Percentiles rank a stretch among this genome's conserved stretches.
Evolutionary conservation across 2,888 invertebrate genomes (phyloP).

Genomic region (Stenichneumon culpator): DNA sequence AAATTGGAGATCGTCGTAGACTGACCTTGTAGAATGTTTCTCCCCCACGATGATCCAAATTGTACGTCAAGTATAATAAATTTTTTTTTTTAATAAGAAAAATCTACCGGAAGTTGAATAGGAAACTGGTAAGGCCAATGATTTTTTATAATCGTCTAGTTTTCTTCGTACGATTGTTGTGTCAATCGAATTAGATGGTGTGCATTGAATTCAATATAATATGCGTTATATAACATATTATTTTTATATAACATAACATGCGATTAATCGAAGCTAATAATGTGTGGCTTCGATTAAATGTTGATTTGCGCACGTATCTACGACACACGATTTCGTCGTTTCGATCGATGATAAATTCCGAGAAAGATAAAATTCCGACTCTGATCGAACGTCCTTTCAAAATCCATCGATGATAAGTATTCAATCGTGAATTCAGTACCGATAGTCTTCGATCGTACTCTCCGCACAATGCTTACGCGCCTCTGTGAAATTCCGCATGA

Average conservation of each 20-base stretch:
- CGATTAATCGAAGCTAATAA: too few species aligned
- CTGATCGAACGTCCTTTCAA: not conserved
- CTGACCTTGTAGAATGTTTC: not conserved
- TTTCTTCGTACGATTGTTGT: not conserved
- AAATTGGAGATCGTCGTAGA: not conserved
- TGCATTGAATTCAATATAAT: too few species aligned
- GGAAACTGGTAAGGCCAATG: not conserved
- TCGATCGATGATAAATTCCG: slow-evolving; percentile 22
- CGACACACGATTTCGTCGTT: not conserved
- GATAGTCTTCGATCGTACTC: slow-evolving; percentile 31
- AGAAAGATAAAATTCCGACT: slow-evolving; percentile 20
- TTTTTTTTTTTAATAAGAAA: not conserved
- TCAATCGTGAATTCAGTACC: slow-evolving; percentile 30
- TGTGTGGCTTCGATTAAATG: too few species aligned
- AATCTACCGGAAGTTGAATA: not conserved
- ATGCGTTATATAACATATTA: too few species aligned
- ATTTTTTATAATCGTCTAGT: not conserved
- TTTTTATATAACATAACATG: too few species aligned
- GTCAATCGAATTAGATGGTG: not conserved
- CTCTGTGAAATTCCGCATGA: slow-evolving; percentile 4
- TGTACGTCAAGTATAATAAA: not conserved
- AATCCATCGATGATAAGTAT: slow-evolving; percentile 32
- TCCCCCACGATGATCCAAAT: not conserved
- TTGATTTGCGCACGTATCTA: too few species aligned
- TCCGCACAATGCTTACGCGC: slow-evolving; percentile 20